Evolutionary conservation across 2,797 vertebrate species (phyloP), one percentile per base, ranked within the genome.

Genomic region (Parambassis ranga): DNA sequence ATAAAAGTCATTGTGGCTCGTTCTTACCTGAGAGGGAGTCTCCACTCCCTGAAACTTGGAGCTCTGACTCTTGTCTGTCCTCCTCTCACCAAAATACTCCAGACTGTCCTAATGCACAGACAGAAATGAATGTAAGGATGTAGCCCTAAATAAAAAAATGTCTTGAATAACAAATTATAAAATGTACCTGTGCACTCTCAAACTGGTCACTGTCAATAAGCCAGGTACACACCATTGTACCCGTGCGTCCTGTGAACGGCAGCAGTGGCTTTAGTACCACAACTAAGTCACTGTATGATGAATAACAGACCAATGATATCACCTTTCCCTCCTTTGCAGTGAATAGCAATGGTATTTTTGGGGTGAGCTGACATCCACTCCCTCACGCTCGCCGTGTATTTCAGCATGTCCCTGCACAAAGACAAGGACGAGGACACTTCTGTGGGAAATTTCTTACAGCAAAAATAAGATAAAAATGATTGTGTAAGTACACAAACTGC

Each of bases 281-380:
- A 32, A 24, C 53, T 18, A 1, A 15, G 14, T 43, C 9, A 10
- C 5, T 15, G 18, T 64, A 15, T 19, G 10, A 46, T 4, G 19
- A 11, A 46, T 10, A 6, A 3, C 2, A 3, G n/a, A 15, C 31
- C 1, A 26, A 19, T 13, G 13, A 8, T 5, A 3, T 80, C 83
- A 97, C 98, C 98, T 94, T 99, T 99, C 6, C 96, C 97, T 71
- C 96, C 97, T 89, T 97, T 98, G 66, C 96, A 98, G 82, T 99
- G 97, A 88, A 99, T 94, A 9, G 84, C 96, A 15, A 96, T 79
- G 15, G 96, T 53, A 15, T 99, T 99, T 59, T 83, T 50, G 1
- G 90, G 71, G 69, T 99, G 93, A 16, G 91, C 82, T 10, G 85
- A 84, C 94, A 98, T 93, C 97, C 97, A 99, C 1, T 94, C 88